Conservation (phyloP, 2,113 vertebrate genomes). For the Acrocephalus arundinaceus region DNA sequence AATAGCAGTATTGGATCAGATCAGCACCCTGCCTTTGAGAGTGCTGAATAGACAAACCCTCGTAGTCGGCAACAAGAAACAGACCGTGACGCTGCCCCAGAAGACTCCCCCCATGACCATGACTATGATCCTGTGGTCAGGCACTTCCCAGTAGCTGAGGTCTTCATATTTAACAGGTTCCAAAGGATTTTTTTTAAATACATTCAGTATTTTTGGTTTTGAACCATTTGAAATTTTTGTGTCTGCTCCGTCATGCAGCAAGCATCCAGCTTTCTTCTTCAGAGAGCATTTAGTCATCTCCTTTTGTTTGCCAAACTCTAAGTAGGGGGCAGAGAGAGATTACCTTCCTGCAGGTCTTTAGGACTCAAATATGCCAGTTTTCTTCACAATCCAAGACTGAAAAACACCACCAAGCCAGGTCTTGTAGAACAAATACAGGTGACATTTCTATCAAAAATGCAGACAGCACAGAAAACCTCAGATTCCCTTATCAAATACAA, state of each 20-base stretch:
- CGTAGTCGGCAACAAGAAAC: neutral
- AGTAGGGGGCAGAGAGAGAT: neutral
- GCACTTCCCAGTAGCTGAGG: neutral
- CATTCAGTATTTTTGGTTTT: neutral
- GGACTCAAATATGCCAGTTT: neutral
- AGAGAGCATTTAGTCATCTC: neutral
- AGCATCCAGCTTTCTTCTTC: neutral
- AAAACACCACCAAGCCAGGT: neutral
- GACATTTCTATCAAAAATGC: neutral
- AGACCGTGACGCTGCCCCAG: rapidly evolving
- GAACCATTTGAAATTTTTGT: neutral
- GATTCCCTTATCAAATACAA: neutral
- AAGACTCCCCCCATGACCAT: neutral
- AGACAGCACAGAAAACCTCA: neutral
- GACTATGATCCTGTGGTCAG: neutral
- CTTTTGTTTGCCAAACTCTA: neutral
- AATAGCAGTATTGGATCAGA: neutral
- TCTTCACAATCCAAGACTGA: neutral
- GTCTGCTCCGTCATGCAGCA: neutral
- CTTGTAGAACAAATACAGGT: neutral
- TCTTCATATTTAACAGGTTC: neutral
- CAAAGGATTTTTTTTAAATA: neutral
- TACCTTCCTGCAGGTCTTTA: neutral
- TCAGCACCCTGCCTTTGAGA: neutral
- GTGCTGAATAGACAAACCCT: neutral